Percentiles rank a stretch among this genome's conserved stretches.
These are phyloP conservation scores for Ctenopoma multispine DNA, from an alignment of 2,797 vertebrate genomes.

Conservation along the genomic window DNA sequence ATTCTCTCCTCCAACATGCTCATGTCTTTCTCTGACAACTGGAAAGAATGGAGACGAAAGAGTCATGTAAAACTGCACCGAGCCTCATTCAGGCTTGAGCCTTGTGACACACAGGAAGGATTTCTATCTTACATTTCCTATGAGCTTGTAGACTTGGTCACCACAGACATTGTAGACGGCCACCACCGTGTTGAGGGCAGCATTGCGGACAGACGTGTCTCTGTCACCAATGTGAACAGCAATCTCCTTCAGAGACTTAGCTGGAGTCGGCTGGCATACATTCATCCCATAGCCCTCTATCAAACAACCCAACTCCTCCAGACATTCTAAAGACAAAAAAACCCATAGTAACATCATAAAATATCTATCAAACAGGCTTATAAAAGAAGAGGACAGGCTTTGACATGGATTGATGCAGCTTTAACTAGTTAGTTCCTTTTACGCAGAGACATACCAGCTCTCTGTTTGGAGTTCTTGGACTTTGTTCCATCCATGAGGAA, in stretches of 20 bases:
- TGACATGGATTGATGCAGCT: background rate
- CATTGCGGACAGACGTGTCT: slow-evolving; percentile 96
- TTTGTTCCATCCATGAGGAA: slow-evolving; percentile 98
- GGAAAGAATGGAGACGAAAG: background rate
- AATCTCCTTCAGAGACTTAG: slow-evolving; percentile 96
- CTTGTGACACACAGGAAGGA: background rate
- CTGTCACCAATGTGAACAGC: slow-evolving; percentile 95
- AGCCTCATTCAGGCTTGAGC: background rate
- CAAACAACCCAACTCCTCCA: slow-evolving; percentile 84
- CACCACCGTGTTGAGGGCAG: slow-evolving; percentile 96
- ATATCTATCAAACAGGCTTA: background rate
- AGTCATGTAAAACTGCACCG: background rate
- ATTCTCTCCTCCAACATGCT: slow-evolving; percentile 99
- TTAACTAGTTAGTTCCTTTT: background rate
- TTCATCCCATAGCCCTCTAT: slow-evolving; percentile 89
- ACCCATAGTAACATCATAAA: background rate
- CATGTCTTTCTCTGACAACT: slow-evolving; percentile 99
- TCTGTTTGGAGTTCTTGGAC: slow-evolving; percentile 98
- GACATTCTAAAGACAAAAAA: slow-evolving; percentile 78
- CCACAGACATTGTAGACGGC: slow-evolving; percentile 95
- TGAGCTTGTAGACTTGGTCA: slow-evolving; percentile 98
- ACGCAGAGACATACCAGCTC: slow-evolving; percentile 86
- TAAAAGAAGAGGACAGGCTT: background rate
- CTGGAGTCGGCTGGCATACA: slow-evolving; percentile 95
- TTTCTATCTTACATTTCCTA: slow-evolving; percentile 91